These are phyloP conservation scores for Sialia sialis DNA, from an alignment of 2,113 vertebrate species.

Conservation along the genomic window DNA sequence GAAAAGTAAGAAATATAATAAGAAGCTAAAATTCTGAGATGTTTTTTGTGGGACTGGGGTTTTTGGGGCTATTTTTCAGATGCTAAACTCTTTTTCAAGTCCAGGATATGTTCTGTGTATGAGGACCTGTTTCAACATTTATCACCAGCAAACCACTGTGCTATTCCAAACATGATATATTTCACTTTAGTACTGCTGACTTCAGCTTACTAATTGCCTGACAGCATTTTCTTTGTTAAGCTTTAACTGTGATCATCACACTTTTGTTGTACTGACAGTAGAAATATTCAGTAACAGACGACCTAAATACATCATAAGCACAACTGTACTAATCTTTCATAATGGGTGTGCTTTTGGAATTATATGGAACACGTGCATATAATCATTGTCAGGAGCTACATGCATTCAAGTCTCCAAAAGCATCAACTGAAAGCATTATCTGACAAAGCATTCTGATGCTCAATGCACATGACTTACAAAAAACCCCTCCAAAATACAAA, in stretches of 20 bases:
- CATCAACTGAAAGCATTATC: constrained; percentile 42
- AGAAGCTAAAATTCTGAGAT: not conserved
- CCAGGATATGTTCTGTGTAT: not conserved
- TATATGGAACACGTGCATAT: constrained; percentile 52
- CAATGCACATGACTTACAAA: constrained; percentile 7
- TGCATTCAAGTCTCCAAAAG: constrained; percentile 41
- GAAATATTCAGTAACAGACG: constrained; percentile 75
- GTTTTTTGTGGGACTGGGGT: not conserved
- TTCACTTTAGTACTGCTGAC: constrained; percentile 86
- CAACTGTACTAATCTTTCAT: constrained; percentile 60
- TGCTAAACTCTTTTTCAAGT: not conserved
- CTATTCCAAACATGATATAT: constrained; percentile 87
- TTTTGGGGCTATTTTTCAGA: not conserved
- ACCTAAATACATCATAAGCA: constrained; percentile 71
- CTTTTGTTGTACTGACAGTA: constrained; percentile 78
- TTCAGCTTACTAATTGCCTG: constrained; percentile 87
- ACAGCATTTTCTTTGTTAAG: constrained; percentile 89
- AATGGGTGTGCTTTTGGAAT: constrained; percentile 57
- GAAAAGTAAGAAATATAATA: not conserved
- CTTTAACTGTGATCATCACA: constrained; percentile 84
- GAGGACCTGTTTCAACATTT: constrained; percentile 57
- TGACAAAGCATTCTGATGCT: constrained; percentile 45
- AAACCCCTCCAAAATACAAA: not conserved
- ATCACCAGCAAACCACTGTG: constrained; percentile 79
- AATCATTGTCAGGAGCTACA: constrained; percentile 25